Base-by-base conservation (phyloP, 1,140 invertebrate species). In the Nymphalis io region DNA sequence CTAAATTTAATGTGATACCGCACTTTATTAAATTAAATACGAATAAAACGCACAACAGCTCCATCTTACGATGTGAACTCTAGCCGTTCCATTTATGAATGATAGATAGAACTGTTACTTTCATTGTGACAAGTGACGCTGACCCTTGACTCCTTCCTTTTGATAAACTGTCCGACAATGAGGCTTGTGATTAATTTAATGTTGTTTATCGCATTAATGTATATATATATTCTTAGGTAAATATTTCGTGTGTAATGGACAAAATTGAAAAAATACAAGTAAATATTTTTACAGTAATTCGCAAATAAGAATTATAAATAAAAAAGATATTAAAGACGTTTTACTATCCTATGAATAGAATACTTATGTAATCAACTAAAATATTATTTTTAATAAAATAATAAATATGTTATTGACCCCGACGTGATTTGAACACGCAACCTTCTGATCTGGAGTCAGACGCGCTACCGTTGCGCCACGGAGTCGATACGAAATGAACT, bases 1-100 rank as follows among this genome's bases (percentile, higher is more conserved):
- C 75, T 16, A 91, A 61, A 65, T 91, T 86, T 3, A 85, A 11
- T 51, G 65, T 65, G 38, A 60, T 65, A 18, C 61, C n/a, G 15
- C 11, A 58, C 0, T 23, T 48, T 42, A 73, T 40, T 38, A 73
- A 53, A 39, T 70, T 75, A 18, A 58, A 33, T 42, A 55, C 21
- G 3, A 33, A 15, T 18, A 39, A 20, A 16, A 53, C 18, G 23
- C 39, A 44, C 23, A 69, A 27, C 18, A 67, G 44, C 18, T 58
- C 65, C 74, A 76, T 76, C 23, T 55, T 65, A 21, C 27, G 51
- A 55, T 55, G 23, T 27, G 51, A 20, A 27, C 42, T 53, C 11
- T 51, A 12, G 27, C 6, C 60, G 46, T 62, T 44, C 46, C 13
- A 46, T 33, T 42, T 58, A 23, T 18, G 40, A 70, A 70, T 64